Evolutionary conservation across 2,113 vertebrate genomes (phyloP), one percentile per base, ranked within the genome.

Genomic region (Gorilla gorilla): DNA sequence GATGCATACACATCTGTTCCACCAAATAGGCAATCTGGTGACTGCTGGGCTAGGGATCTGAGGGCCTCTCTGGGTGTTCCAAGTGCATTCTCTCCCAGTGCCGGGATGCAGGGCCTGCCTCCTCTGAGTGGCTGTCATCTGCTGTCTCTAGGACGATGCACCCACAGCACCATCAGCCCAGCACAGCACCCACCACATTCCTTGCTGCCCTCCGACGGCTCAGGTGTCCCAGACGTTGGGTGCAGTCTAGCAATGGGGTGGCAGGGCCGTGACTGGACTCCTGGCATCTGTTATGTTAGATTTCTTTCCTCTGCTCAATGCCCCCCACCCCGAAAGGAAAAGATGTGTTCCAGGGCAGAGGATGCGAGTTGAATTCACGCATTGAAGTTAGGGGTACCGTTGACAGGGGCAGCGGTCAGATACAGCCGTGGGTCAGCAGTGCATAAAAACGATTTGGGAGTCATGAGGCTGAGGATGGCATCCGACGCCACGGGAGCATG

Each of bases 161-260:
- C 14, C 78, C 57, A 14, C 92, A 78, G 48, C 82, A 9, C 22
- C 0, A 4, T 3, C 27, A 9, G 48, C 0, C 3, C 1, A 3
- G 18, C 61, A 14, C 20, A 8, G 11, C 1, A 22, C 1, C 38
- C 22, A 14, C 73, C 2, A 8, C 1, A 0, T 3, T 3, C 18
- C 30, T 57, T 0, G 8, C 52, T 8, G 40, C 50, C 72, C 43
- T 64, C n/a, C 13, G 1, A 32, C 2, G 13, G 9, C 52, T 64
- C 38, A 0, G 11, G 4, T 35, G n/a, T 38, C 73, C 87, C 23
- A 14, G 90, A 9, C 6, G 6, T 30, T 6, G n/a, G 59, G 80
- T 5, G 2, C 1, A 16, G 6, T 61, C 0, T 3, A 13, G 86
- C 80, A n/a, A 25, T 0, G 5, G 14, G n/a, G 30, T 1, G 12